phyloP scores from a whole-genome alignment of 1,140 invertebrate genomes.

The Euborellia annulipes region DNA sequence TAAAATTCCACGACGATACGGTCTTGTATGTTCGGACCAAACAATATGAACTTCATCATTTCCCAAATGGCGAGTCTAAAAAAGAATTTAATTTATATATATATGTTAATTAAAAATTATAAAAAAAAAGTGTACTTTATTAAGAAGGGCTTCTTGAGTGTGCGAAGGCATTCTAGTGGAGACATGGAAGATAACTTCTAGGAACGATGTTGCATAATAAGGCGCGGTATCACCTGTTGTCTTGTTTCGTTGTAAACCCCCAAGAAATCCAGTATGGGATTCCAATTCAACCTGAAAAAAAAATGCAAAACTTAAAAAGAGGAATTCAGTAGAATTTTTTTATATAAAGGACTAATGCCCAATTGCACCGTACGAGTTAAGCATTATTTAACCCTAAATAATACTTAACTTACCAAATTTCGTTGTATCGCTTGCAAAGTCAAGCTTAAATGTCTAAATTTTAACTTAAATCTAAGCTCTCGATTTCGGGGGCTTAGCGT shows the following conservation, averaged over 20 bases:
- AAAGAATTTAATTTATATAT: constrained; percentile 16
- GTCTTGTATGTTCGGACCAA: constrained; percentile 92
- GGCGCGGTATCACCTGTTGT: constrained; percentile 83
- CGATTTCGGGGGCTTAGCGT: no score
- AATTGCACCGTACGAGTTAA: no score
- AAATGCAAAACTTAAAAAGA: no score
- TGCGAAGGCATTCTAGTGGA: constrained; percentile 93
- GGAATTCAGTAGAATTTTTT: no score
- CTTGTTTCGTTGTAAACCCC: constrained; percentile 82
- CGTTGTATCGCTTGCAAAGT: no score
- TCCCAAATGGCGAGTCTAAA: constrained; percentile 80
- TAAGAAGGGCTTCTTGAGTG: constrained; percentile 64
- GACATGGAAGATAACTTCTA: constrained; percentile 80
- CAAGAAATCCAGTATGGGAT: constrained; percentile 88
- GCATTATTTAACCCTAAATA: no score
- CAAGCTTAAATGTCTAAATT: no score
- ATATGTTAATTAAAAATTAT: background rate
- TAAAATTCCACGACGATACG: constrained; percentile 92
- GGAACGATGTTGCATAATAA: constrained; percentile 88
- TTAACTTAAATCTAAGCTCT: no score
- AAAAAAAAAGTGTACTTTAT: constrained; percentile 46
- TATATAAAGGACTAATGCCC: no score
- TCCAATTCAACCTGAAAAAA: constrained; percentile 64
- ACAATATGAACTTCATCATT: constrained; percentile 99
- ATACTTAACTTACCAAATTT: no score